phyloP scores from a whole-genome alignment of 2,797 vertebrate genomes.

The Alauda arvensis region DNA sequence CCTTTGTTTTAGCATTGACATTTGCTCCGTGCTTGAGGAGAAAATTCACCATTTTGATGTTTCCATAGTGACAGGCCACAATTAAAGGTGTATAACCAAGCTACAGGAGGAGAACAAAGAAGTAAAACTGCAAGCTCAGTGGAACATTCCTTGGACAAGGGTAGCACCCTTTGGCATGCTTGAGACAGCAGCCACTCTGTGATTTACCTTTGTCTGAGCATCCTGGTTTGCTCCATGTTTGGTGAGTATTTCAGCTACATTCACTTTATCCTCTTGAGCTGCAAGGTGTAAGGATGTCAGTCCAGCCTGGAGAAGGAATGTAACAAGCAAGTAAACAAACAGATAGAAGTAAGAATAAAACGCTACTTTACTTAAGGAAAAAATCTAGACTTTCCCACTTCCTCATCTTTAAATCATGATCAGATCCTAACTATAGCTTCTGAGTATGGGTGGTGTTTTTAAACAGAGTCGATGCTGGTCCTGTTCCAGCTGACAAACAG shows the following conservation, averaged over 20 bases:
- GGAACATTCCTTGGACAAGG: conserved; percentile 1
- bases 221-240: conserved; percentile 85
- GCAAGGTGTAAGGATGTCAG: conserved; percentile 93
- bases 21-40: conserved; percentile 88
- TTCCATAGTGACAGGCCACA: conserved; percentile 97
- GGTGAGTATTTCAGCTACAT: conserved; percentile 85
- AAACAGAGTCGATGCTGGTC: not conserved
- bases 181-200: not conserved
- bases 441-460: not conserved
- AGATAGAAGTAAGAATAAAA: not conserved
- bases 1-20: conserved; percentile 95
- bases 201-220: conserved; percentile 92
- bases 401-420: not conserved
- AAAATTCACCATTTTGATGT: conserved; percentile 97
- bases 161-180: not conserved
- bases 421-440: not conserved
- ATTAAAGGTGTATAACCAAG: conserved; percentile 95
- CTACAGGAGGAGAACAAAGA: conserved; percentile 71
- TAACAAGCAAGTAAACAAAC: not conserved
- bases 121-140: conserved; percentile 31
- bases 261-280: conserved; percentile 94
- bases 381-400: not conserved
- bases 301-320: conserved; percentile 76
- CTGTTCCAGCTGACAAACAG: not conserved
- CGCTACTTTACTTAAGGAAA: not conserved